Base-by-base conservation (phyloP, 2,113 vertebrate species). In the Polyodon spathula region DNA sequence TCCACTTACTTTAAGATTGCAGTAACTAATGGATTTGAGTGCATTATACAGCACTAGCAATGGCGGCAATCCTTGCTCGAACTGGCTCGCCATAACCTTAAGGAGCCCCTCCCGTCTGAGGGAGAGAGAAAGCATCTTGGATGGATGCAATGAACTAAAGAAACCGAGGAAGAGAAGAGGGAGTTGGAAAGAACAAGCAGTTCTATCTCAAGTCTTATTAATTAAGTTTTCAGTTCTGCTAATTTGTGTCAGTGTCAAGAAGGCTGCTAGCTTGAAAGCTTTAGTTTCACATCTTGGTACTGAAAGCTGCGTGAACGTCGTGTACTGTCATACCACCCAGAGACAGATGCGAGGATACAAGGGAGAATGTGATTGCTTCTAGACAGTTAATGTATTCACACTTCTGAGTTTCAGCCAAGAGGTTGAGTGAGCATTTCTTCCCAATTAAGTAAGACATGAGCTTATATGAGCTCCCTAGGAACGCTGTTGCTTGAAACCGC, bases 21-120 rank as follows among this genome's bases (percentile, higher is more conserved):
- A 85, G 78, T 78, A 82, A 88, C 84, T 83, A 85, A 86, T 83
- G 81, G 87, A 83, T 89, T 90, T 76, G 72, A 86, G 77, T 71
- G 66, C 81, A 87, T 78, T 82, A 81, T 83, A 87, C 78, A 74
- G 76, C 72, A 44, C 73, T 78, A 72, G 79, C 63, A 77, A 75
- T 65, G 65, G n/a, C 77, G 77, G 81, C 74, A 83, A 81, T 80
- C 67, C 76, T 77, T 73, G 71, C 78, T 53, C 59, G 53, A 16
- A 15, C 59, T 58, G 56, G 17, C 43, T 40, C 39, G 69, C 66
- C 68, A 12, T 14, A 58, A 50, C n/a, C 8, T 1, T 16, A n/a
- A n/a, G n/a, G n/a, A n/a, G n/a, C n/a, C n/a, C n/a, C n/a, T n/a
- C n/a, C n/a, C n/a, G n/a, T n/a, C n/a, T n/a, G n/a, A n/a, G n/a